Percentiles rank a stretch among this genome's conserved stretches.
These are phyloP conservation scores for Drosophila aff. DNA, from an alignment of 1,140 invertebrate species.

Conservation along the genomic window DNA sequence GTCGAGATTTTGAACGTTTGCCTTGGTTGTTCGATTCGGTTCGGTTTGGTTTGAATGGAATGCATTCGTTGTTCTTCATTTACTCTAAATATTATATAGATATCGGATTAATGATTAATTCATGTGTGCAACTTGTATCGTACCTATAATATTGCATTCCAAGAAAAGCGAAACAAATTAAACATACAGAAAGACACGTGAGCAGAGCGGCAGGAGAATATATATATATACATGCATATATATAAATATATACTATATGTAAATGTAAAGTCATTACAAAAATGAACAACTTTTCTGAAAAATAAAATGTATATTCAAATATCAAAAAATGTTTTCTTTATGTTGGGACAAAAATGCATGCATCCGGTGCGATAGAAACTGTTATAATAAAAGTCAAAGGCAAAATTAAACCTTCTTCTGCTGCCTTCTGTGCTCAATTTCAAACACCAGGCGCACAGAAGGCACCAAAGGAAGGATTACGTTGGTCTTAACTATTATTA, in stretches of 20 bases:
- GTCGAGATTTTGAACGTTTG: constrained; percentile 30
- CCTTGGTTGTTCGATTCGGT: constrained; percentile 64
- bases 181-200: constrained; percentile 28
- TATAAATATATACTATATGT: constrained; percentile 67
- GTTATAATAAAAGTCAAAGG: neutral
- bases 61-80: constrained; percentile 55
- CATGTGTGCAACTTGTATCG: constrained; percentile 64
- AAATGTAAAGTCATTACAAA: constrained; percentile 77
- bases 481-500: too few species aligned
- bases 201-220: constrained; percentile 37
- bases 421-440: neutral
- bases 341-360: neutral
- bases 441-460: too few species aligned
- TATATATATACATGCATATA: constrained; percentile 41
- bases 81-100: constrained; percentile 47
- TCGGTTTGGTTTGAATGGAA: constrained; percentile 54
- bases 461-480: too few species aligned
- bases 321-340: constrained; percentile 42
- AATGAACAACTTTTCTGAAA: constrained; percentile 80
- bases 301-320: constrained; percentile 84
- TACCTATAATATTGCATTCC: constrained; percentile 45
- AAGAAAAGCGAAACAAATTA: constrained; percentile 35
- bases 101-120: constrained; percentile 59
- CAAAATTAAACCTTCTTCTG: neutral
- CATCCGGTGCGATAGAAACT: neutral